A percentile compares a stretch with the other conserved stretches of the same genome.
phyloP scores from a whole-genome alignment of 2,888 invertebrate species.

The Parnassius glacialis region DNA sequence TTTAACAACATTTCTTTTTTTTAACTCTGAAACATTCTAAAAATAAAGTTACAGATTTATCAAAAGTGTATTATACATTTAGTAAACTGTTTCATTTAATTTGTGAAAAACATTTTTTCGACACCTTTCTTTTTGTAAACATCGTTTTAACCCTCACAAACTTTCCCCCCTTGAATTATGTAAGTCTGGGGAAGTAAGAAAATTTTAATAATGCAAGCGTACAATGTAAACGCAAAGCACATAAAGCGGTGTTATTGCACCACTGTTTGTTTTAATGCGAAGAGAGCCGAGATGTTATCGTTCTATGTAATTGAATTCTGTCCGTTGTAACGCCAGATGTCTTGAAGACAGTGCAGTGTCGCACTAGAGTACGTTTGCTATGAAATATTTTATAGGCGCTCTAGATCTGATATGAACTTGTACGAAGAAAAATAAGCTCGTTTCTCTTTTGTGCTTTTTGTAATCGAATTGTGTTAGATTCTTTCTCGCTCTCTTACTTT shows the following conservation, averaged over 20 bases:
- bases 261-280: constrained; percentile 46
- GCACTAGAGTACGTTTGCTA: constrained; percentile 58
- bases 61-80: too few species aligned
- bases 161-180: constrained; percentile 23
- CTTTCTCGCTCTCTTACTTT: too few species aligned
- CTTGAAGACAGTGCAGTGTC: constrained; percentile 43
- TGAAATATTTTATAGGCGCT: constrained; percentile 67
- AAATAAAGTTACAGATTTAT: too few species aligned
- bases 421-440: too few species aligned
- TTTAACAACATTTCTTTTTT: too few species aligned
- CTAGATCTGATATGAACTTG: constrained; percentile 30
- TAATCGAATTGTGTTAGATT: too few species aligned
- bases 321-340: constrained; percentile 40
- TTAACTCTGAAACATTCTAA: too few species aligned
- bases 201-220: constrained; percentile 28
- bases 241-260: constrained; percentile 41
- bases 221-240: constrained; percentile 28
- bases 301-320: constrained; percentile 57
- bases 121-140: constrained; percentile 2
- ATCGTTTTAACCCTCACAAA: constrained; percentile 22
- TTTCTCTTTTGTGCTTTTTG: too few species aligned
- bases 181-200: constrained; percentile 26
- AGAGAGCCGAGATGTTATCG: constrained; percentile 43
- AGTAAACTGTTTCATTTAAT: too few species aligned
- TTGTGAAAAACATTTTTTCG: too few species aligned